Percentiles rank a stretch among this genome's conserved stretches.
Conservation (phyloP, 2,797 vertebrate species). For the Melanotaenia nigrans region DNA sequence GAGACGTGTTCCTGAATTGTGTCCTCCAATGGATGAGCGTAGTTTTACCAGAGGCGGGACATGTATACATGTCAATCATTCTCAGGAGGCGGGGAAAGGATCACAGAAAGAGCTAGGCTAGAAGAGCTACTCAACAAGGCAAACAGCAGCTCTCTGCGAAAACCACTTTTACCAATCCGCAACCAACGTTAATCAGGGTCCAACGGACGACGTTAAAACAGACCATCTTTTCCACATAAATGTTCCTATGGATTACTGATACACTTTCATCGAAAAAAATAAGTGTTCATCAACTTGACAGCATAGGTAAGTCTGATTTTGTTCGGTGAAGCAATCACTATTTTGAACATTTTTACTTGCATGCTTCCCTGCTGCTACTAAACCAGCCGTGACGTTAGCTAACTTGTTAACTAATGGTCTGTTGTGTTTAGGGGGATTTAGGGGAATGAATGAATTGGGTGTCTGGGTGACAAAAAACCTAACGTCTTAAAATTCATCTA, state of each 20-base stretch:
- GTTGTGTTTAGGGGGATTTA: slow-evolving; percentile 40
- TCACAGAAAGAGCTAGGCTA: slow-evolving; percentile 76
- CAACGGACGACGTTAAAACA: slow-evolving; percentile 70
- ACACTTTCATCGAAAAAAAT: slow-evolving; percentile 71
- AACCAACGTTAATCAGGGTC: slow-evolving; percentile 71
- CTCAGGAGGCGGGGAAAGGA: slow-evolving; percentile 65
- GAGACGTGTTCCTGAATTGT: slow-evolving; percentile 13
- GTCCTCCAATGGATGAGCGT: slow-evolving; percentile 62
- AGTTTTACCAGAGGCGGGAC: slow-evolving; percentile 46
- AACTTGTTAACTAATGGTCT: slow-evolving; percentile 72
- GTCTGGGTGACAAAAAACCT: slow-evolving; percentile 14
- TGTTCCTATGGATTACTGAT: slow-evolving; percentile 80
- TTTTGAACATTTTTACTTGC: slow-evolving; percentile 68
- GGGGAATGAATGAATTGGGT: slow-evolving; percentile 63
- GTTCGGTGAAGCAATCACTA: slow-evolving; percentile 59
- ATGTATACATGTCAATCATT: slow-evolving; percentile 70
- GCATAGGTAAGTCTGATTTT: slow-evolving; percentile 76
- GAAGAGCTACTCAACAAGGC: slow-evolving; percentile 75
- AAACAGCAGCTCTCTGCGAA: slow-evolving; percentile 75
- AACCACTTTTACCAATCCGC: slow-evolving; percentile 76
- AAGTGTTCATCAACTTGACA: slow-evolving; percentile 76
- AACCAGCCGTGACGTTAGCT: slow-evolving; percentile 72
- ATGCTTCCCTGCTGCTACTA: slow-evolving; percentile 60
- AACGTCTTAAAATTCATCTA: slow-evolving; percentile 2
- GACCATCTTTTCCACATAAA: slow-evolving; percentile 63